Conservation (phyloP, 1,140 invertebrate species). For the Dreissena polymorpha region DNA sequence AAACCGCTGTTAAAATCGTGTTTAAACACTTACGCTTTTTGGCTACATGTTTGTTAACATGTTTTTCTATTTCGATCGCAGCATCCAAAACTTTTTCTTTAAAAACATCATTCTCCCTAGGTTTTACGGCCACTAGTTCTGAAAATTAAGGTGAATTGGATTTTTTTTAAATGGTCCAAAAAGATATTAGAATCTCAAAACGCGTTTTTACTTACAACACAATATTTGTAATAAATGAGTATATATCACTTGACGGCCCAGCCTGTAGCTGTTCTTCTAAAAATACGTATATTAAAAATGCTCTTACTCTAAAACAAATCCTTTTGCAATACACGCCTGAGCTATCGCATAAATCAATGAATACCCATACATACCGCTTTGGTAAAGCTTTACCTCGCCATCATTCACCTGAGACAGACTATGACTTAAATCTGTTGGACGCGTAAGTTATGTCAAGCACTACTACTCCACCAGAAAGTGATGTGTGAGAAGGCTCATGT, state of each 20-base stretch:
- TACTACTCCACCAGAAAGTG: too few species aligned
- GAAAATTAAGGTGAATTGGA: background rate
- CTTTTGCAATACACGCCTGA: background rate
- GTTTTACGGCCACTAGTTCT: background rate
- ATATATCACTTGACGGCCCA: background rate
- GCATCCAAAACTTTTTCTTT: background rate
- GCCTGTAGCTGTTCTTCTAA: too few species aligned
- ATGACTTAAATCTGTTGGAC: too few species aligned
- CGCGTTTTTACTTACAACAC: background rate
- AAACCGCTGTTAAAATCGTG: background rate
- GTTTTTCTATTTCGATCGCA: background rate
- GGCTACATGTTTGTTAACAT: background rate
- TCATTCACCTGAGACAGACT: too few species aligned
- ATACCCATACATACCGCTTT: too few species aligned
- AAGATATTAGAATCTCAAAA: too few species aligned
- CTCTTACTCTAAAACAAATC: background rate
- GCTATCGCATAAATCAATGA: too few species aligned
- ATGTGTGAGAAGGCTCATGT: too few species aligned
- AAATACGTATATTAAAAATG: background rate
- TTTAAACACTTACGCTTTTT: background rate
- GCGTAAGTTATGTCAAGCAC: too few species aligned
- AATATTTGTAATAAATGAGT: background rate
- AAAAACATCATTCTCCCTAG: background rate
- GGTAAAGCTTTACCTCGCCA: too few species aligned
- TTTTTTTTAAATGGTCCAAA: too few species aligned